These are phyloP conservation scores for Sebastes trivittatus DNA, from an alignment of 2,797 vertebrate genomes.

Conservation along the genomic window DNA sequence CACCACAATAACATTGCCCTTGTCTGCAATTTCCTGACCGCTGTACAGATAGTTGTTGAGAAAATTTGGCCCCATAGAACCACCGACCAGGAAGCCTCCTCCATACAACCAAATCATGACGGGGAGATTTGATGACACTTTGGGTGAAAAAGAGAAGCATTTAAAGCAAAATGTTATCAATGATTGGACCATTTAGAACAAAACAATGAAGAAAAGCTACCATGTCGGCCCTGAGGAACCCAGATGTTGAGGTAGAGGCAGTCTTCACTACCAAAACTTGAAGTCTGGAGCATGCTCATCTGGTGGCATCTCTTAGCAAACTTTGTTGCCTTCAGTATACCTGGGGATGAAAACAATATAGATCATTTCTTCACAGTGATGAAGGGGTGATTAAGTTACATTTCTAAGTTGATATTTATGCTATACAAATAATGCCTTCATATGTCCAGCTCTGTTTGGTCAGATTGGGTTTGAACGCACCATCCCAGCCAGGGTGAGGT, in stretches of 20 bases:
- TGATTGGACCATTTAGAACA: neutral
- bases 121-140: slow-evolving; percentile 87
- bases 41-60: slow-evolving; percentile 88
- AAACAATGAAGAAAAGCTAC: slow-evolving; percentile 30
- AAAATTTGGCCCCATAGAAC: slow-evolving; percentile 84
- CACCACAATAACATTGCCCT: slow-evolving; percentile 89
- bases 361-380: neutral
- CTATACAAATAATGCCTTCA: neutral
- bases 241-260: slow-evolving; percentile 95
- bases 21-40: slow-evolving; percentile 86
- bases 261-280: slow-evolving; percentile 81
- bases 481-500: slow-evolving; percentile 88
- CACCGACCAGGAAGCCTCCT: slow-evolving; percentile 85
- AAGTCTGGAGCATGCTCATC: slow-evolving; percentile 72
- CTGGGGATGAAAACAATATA: slow-evolving; percentile 56
- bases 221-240: slow-evolving; percentile 83
- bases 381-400: neutral
- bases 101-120: slow-evolving; percentile 92
- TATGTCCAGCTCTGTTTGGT: neutral
- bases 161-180: neutral
- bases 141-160: neutral
- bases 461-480: slow-evolving; percentile 63
- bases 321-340: slow-evolving; percentile 77
- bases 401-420: neutral
- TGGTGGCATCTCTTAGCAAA: slow-evolving; percentile 85